Evolutionary conservation across 2,888 invertebrate genomes (phyloP), one percentile per base, ranked within the genome.

Genomic region (Dorcus parallelipipedus): DNA sequence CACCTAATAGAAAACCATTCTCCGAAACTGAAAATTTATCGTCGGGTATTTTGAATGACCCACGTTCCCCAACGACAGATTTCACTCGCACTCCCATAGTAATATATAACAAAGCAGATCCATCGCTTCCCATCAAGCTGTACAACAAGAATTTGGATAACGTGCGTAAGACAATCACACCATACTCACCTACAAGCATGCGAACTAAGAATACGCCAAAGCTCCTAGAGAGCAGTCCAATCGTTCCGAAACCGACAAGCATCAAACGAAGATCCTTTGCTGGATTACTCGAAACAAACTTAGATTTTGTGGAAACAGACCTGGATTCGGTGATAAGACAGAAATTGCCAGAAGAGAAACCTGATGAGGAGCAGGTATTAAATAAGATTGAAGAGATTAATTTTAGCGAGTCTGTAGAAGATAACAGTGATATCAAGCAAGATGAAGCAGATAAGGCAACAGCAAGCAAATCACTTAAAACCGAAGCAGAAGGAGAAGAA

Each of bases 21-120:
- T 6, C 26, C 26, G 26, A 33, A 33, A 6, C 26, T 33, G 6
- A 33, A 33, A 33, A 33, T 33, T 33, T 4, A 33, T 33, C 26
- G 26, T 4, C 4, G 6, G 26, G 7, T 33, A 33, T 33, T 33
- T 33, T 33, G 26, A 38, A 70, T 40, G 78, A 86, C 69, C 85
- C 85, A 38, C 79, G 85, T 40, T 85, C 85, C 2, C 85, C 85
- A 23, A 80, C 84, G 48, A 78, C 80, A 58, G 85, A 85, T 57
- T 83, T 85, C 75, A 80, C 81, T 59, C 77, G 85, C 54, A 85
- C 85, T n/a, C 85, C 85, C 14, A 83, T 85, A 56, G 71, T 75
- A 49, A 58, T 64, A 4, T 64, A 68, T 41, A 50, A 61, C 7
- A 50, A 40, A 55, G 43, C 14, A 38, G 26, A 33, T 39, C 45